These are phyloP conservation scores for Atta texana DNA, from an alignment of 1,140 invertebrate species.

Conservation along the genomic window DNA sequence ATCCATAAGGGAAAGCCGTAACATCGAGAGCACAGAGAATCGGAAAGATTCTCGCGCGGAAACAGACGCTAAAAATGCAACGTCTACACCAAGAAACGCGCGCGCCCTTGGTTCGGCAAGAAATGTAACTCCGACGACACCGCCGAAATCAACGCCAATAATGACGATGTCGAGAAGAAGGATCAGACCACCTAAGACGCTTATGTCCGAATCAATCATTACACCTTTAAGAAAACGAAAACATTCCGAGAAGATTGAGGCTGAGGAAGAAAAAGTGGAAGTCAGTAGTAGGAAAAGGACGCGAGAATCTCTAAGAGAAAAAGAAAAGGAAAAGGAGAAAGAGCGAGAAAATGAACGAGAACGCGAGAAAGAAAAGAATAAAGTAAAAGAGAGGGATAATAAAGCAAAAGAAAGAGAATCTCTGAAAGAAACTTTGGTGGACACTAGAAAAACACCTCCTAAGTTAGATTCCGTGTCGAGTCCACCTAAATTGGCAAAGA, in stretches of 20 bases:
- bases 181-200: slow-evolving; percentile 79
- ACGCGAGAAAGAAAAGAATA: slow-evolving; percentile 69
- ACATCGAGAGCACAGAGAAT: slow-evolving; percentile 70
- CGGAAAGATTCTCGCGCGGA: slow-evolving; percentile 64
- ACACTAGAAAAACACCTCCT: slow-evolving; percentile 50
- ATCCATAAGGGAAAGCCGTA: slow-evolving; percentile 76
- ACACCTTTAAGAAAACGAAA: slow-evolving; percentile 82
- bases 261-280: slow-evolving; percentile 76
- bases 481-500: slow-evolving; percentile 73
- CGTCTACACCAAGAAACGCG: slow-evolving; percentile 70
- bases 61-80: slow-evolving; percentile 51
- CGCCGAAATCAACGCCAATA: slow-evolving; percentile 2
- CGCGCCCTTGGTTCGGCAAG: slow-evolving; percentile 65
- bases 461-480: slow-evolving; percentile 43
- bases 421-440: slow-evolving; percentile 62
- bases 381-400: slow-evolving; percentile 72
- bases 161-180: slow-evolving; percentile 73
- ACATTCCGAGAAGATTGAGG: slow-evolving; percentile 85
- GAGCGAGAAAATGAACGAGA: slow-evolving; percentile 67
- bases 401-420: slow-evolving; percentile 75
- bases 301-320: slow-evolving; percentile 79
- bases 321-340: slow-evolving; percentile 76
- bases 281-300: slow-evolving; percentile 77
- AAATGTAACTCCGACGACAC: slow-evolving; percentile 1
- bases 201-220: background rate